A percentile compares a stretch with the other conserved stretches of the same genome.
Conservation (phyloP, 2,888 invertebrate genomes). For the Gasteruption jaculator region DNA sequence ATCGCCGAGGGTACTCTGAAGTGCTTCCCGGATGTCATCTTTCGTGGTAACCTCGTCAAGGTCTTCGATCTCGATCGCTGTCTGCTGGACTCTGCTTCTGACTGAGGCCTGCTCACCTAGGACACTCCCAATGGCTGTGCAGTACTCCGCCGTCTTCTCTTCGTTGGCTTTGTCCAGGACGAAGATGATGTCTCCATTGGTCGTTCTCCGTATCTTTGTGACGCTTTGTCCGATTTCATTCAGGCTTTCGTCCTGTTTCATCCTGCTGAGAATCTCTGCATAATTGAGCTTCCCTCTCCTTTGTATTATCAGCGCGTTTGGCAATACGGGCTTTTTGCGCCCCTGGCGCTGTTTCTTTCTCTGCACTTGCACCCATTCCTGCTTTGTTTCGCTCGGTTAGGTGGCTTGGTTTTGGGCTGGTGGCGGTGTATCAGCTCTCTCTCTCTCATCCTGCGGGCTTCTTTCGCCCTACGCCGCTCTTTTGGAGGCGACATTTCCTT, state of each 20-base stretch:
- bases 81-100: slow-evolving; percentile 12
- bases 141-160: slow-evolving; percentile 7
- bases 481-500: no score
- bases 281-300: slow-evolving; percentile 14
- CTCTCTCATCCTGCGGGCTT: no score
- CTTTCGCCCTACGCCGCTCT: no score
- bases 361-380: no score
- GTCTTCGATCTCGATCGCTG: slow-evolving; percentile 15
- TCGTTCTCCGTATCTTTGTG: slow-evolving; percentile 14
- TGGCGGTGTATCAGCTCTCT: no score
- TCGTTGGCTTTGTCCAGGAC: neutral
- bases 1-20: neutral
- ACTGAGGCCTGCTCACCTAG: slow-evolving; percentile 12
- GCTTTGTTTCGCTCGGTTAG: no score
- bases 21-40: slow-evolving; percentile 9
- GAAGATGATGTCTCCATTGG: slow-evolving; percentile 12
- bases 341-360: slow-evolving; percentile 6
- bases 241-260: slow-evolving; percentile 7
- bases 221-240: slow-evolving; percentile 10
- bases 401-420: no score
- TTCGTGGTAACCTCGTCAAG: slow-evolving; percentile 17
- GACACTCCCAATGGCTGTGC: slow-evolving; percentile 2
- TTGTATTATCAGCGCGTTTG: slow-evolving; percentile 15
- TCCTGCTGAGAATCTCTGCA: slow-evolving; percentile 14
- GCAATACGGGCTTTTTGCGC: slow-evolving; percentile 3